Base-by-base conservation (phyloP, 2,797 vertebrate genomes). In the Artibeus lituratus region DNA sequence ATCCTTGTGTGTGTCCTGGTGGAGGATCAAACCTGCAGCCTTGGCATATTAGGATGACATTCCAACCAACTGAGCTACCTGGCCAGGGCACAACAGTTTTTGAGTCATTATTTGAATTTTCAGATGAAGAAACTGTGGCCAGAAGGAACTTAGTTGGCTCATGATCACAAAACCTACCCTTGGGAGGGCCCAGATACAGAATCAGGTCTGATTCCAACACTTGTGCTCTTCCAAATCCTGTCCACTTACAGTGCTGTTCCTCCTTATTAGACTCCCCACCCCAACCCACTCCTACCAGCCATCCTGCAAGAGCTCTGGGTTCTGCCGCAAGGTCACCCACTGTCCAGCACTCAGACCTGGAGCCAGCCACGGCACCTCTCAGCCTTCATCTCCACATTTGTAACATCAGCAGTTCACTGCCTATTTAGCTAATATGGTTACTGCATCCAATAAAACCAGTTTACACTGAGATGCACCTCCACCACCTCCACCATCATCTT, bases 241-340 rank as follows among this genome's bases (percentile, higher is more conserved):
- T 62, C 42, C 49, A 3, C 22, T 15, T 21, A 44, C 0, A 1
- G 32, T 1, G 4, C 35, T 15, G 21, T 2, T 42, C 44, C 3
- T 51, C 65, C 22, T 57, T 19, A 14, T 11, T 14, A 7, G 5
- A 19, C 26, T 24, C 37, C 35, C n/a, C 22, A 10, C 21, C 37
- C 44, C 53, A 2, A 6, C 7, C 65, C 42, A 1, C 26, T 90
- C 32, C 62, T 32, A 10, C 44, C 47, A n/a, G 10, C 14, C 49
- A 24, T 26, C 32, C 7, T 59, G 6, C 21, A 47, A 39, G 10
- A 51, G 32, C 77, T 37, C 35, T 49, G 55, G 15, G 14, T 37
- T 70, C 44, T 19, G 8, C 22, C 14, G 29, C 21, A 57, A 35
- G 70, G 14, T n/a, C 21, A 7, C 26, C 35, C 53, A 6, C 32